Base-by-base conservation (phyloP, 2,888 invertebrate species). In the Lasioglossum marginatum region DNA sequence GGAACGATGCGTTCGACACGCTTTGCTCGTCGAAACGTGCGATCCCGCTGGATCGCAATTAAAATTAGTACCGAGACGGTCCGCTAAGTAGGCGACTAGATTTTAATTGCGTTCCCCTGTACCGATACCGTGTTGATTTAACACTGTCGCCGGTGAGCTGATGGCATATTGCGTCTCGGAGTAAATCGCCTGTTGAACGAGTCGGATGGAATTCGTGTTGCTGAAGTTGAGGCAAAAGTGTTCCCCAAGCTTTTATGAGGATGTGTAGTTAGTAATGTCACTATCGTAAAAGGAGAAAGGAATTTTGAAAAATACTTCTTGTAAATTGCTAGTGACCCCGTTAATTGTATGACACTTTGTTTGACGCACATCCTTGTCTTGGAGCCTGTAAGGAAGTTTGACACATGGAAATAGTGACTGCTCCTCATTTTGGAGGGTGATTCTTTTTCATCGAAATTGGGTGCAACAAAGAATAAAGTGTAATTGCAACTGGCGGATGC, bases 1-100 rank as follows among this genome's bases (percentile, higher is more conserved):
- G 63, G 63, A 63, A 63, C 63, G 63, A 63, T 16, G 63, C 63
- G 63, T 63, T 63, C 63, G 63, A 63, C 63, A 63, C 63, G 63
- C 27, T 63, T 27, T 63, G 63, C 63, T 31, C 63, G 63, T 63
- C 63, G 31, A 6, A 31, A 31, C 63, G 63, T 31, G 34, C 68
- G 37, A 68, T 4, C 34, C 19, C 31, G 31, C 34, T 8, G 37
- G 12, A 23, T 40, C 31, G 72, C 31, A 73, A 73, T 48, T 73
- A 31, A 73, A 73, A 73, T 73, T 72, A 72, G 71, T 45, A 43
- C n/a, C 70, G 23, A n/a, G 34, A 40, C n/a, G 34, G 40, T 37
- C 10, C n/a, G n/a, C n/a, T n/a, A 37, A 12, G 23, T 37, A 34
- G 66, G 23, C 66, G 66, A 34, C 34, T 66, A 66, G 66, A 66